Base-by-base conservation (phyloP, 1,140 invertebrate species). In the Calephelis virginiensis region DNA sequence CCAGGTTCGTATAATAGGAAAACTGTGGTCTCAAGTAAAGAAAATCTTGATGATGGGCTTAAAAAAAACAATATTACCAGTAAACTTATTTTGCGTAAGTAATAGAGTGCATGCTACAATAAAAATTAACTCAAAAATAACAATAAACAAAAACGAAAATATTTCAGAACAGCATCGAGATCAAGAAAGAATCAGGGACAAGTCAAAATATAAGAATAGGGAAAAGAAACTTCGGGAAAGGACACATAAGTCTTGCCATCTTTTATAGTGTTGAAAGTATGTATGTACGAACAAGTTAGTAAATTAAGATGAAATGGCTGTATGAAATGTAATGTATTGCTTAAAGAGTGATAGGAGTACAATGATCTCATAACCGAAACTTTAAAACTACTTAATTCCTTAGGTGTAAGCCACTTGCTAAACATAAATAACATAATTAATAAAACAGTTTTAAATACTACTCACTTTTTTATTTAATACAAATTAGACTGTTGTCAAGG, bases 401-500 rank as follows among this genome's bases (percentile, higher is more conserved):
- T 67, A 72, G 66, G 67, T 14, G 17, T 71, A 68, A 45, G 43
- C 59, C 60, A 75, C 73, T 77, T 56, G 72, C 68, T 70, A 66
- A 68, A 70, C 68, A 53, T 71, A 66, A 61, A 60, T 76, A 77
- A 79, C 66, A 66, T 71, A 64, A 53, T 74, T 68, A 76, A 66
- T 70, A 74, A 74, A 76, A 74, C 69, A 62, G 59, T 63, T 72
- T 70, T 68, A 48, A 65, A 47, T 66, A 64, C n/a, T 61, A 53
- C 14, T 48, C 28, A 67, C 49, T 72, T 77, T 75, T 78, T 74
- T 60, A 40, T 62, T 61, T 64, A 66, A 66, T 70, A 64, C 46
- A 64, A 46, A 48, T 85, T 74, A 91, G 37, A 91, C 75, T 56
- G 93, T 94, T 72, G 85, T 89, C 10, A 95, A 76, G 8, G 94